Base-by-base conservation (phyloP, 2,797 vertebrate genomes). In the Bufotes viridis region DNA sequence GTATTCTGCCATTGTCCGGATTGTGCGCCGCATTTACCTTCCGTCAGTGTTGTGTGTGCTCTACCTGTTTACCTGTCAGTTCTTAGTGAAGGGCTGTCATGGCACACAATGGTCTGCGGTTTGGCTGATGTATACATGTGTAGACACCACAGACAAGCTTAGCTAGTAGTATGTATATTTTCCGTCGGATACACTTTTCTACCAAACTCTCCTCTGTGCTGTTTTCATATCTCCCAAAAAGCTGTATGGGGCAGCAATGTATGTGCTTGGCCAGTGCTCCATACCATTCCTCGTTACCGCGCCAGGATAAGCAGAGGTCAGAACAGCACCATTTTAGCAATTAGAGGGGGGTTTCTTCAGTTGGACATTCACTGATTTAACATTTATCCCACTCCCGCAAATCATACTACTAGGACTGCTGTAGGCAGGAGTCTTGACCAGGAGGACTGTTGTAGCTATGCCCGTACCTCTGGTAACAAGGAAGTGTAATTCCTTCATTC, bases 11-110 rank as follows among this genome's bases (percentile, higher is more conserved):
- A 63, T 67, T 78, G 51, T 57, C 13, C 12, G 24, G 24, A 11
- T 14, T 26, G 22, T 65, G 14, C 10, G 57, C 55, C 34, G 1
- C 15, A 18, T 67, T 86, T 11, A 58, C 2, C 2, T 69, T 57
- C 51, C 80, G 78, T 86, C 51, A 86, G 17, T 49, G 17, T 63
- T 79, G 24, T 79, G 34, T 26, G 20, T 53, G 55, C 20, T 53
- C 57, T 49, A 70, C 9, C 12, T 57, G 13, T 80, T 86, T 79
- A 75, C 60, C 67, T n/a, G 51, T 13, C 6, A 5, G 8, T n/a
- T 17, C 51, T 58, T 72, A 9, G 67, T 49, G 42, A 63, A 26
- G 13, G 18, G 29, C 58, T 53, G 70, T 49, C 83, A 65, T 6
- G 3, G 42, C 63, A 22, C 57, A 58, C 49, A 78, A 69, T 74